These are phyloP conservation scores for Adelosebastes latens DNA, from an alignment of 2,797 vertebrate species.

Conservation along the genomic window DNA sequence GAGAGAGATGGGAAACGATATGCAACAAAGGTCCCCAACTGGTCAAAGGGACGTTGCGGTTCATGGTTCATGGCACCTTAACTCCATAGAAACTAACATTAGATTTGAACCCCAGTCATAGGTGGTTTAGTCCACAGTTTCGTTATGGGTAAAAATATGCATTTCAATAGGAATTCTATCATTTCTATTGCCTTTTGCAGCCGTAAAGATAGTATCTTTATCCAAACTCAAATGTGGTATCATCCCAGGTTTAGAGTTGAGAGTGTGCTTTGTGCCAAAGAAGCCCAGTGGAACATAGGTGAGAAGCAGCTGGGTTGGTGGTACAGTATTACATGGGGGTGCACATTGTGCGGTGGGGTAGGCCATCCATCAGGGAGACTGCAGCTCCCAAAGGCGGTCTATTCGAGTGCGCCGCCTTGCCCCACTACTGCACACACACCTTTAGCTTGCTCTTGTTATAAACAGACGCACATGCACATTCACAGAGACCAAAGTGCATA, in stretches of 20 bases:
- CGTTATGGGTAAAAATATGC: slow-evolving; percentile 4
- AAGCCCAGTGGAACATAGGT: slow-evolving; percentile 35
- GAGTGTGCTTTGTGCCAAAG: slow-evolving; percentile 25
- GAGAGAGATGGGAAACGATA: not conserved
- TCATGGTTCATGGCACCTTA: not conserved
- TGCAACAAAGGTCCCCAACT: not conserved
- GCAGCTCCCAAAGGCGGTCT: slow-evolving; percentile 60
- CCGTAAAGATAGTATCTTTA: slow-evolving; percentile 5
- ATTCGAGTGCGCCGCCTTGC: slow-evolving; percentile 31
- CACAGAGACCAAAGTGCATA: not conserved
- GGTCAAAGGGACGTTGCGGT: not conserved
- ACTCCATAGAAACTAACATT: not conserved
- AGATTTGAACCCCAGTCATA: not conserved
- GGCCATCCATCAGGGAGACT: slow-evolving; percentile 76
- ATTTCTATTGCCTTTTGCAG: slow-evolving; percentile 7
- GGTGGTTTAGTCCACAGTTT: slow-evolving; percentile 17
- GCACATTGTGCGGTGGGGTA: slow-evolving; percentile 30
- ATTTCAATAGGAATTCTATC: slow-evolving; percentile 16
- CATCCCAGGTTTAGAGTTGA: slow-evolving; percentile 31
- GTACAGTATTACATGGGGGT: slow-evolving; percentile 42
- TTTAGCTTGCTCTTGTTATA: slow-evolving; percentile 51
- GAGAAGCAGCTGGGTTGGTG: slow-evolving; percentile 61
- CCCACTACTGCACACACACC: slow-evolving; percentile 42
- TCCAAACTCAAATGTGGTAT: slow-evolving; percentile 21
- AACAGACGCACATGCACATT: slow-evolving; percentile 12